These are phyloP conservation scores for Alligator mississippiensis DNA, from an alignment of 2,113 vertebrate genomes.

Conservation along the genomic window DNA sequence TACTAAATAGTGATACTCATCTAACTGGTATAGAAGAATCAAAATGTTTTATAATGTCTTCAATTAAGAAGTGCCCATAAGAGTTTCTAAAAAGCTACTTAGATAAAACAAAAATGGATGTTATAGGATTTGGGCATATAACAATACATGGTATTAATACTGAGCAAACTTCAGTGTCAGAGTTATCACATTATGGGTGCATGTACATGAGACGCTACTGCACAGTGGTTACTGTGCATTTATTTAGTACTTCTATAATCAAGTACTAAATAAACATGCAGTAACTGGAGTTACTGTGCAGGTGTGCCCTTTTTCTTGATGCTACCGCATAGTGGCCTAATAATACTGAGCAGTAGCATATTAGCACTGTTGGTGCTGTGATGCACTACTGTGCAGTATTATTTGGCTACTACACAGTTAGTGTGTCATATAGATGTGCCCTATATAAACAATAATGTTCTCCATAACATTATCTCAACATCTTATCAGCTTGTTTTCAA, in stretches of 20 bases:
- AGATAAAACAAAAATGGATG: neutral
- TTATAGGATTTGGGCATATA: fast-evolving
- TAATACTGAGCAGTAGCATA: too few relatives aligned
- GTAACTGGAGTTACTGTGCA: too few relatives aligned
- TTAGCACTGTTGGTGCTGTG: too few relatives aligned
- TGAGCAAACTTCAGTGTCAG: fast-evolving
- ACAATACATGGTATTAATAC: fast-evolving
- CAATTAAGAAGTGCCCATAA: neutral
- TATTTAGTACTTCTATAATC: too few relatives aligned
- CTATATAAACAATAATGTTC: fast-evolving
- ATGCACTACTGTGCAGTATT: too few relatives aligned
- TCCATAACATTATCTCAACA: too few relatives aligned
- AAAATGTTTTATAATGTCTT: neutral
- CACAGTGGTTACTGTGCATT: too few relatives aligned
- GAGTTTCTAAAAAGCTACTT: fast-evolving
- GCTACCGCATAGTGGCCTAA: too few relatives aligned
- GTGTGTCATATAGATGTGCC: neutral
- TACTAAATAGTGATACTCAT: neutral
- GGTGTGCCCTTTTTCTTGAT: too few relatives aligned
- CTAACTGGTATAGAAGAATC: neutral
- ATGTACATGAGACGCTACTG: too few relatives aligned
- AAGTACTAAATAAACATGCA: neutral
- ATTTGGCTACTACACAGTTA: too few relatives aligned
- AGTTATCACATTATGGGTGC: neutral
- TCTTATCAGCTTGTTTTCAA: neutral